A percentile compares a stretch with the other conserved stretches of the same genome.
These are phyloP conservation scores for Siderastrea siderea DNA, from an alignment of 92 coral and sea anemone species.

Conservation along the genomic window DNA sequence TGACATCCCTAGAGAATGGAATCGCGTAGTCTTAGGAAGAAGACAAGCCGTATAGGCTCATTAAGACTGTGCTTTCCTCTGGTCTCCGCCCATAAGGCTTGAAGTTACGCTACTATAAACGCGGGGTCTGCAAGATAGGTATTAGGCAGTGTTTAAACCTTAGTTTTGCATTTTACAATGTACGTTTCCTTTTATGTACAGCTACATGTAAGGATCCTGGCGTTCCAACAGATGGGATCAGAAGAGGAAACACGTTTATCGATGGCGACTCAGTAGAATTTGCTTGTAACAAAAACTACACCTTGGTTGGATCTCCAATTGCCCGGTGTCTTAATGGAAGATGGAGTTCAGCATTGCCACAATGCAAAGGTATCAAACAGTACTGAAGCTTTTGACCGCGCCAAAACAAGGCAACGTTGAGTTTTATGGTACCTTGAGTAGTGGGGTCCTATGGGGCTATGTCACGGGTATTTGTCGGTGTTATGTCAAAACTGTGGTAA, in stretches of 20 bases:
- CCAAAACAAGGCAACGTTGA: neutral
- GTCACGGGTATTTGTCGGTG: too few relatives aligned
- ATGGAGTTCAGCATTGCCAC: conserved; percentile 40
- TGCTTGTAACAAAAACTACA: conserved; percentile 45
- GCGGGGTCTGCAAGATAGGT: neutral
- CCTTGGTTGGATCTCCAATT: conserved; percentile 42
- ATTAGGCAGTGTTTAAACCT: too few relatives aligned
- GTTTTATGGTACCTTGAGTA: neutral
- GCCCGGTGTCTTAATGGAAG: conserved; percentile 33
- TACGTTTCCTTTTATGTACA: neutral
- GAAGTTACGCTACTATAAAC: neutral
- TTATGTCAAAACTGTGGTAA: too few relatives aligned
- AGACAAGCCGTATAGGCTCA: too few relatives aligned
- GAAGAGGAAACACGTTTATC: conserved; percentile 38
- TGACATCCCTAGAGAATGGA: too few relatives aligned
- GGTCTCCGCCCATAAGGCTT: too few relatives aligned
- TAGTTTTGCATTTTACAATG: neutral
- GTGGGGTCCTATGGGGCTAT: too few relatives aligned
- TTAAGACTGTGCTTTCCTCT: too few relatives aligned
- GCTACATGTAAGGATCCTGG: conserved; percentile 54
- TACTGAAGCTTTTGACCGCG: neutral
- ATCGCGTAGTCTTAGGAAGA: neutral
- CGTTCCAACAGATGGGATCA: conserved; percentile 22
- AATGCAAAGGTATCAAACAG: conserved; percentile 39
- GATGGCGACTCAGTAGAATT: conserved; percentile 59